A percentile compares a stretch with the other conserved stretches of the same genome.
phyloP scores from a whole-genome alignment of 2,113 vertebrate species.

The Gymnarchus niloticus region DNA sequence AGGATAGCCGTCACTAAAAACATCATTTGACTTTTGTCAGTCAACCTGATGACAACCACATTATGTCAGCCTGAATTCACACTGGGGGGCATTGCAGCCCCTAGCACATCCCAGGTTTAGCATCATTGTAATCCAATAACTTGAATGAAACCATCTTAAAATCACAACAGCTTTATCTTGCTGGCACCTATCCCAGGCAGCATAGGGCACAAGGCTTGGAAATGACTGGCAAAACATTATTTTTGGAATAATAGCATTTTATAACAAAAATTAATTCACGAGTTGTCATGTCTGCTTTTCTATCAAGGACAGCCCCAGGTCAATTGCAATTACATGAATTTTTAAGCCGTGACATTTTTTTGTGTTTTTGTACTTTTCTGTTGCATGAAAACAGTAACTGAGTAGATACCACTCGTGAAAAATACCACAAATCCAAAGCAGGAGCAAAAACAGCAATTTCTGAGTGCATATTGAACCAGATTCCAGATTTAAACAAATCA shows the following conservation, averaged over 20 bases:
- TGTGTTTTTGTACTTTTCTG: background rate
- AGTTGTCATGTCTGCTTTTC: background rate
- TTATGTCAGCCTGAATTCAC: background rate
- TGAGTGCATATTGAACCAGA: background rate
- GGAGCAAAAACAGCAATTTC: background rate
- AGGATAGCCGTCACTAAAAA: background rate
- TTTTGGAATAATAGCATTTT: background rate
- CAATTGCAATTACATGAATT: background rate
- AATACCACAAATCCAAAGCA: background rate
- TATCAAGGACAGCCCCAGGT: background rate
- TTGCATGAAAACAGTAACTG: background rate
- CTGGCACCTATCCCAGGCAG: too few species aligned
- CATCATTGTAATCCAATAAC: background rate
- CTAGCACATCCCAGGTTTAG: background rate
- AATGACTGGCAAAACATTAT: background rate
- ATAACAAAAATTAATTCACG: background rate
- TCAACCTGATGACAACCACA: background rate
- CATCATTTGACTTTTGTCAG: background rate
- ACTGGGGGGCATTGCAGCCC: background rate
- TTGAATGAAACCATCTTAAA: background rate
- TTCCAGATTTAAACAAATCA: background rate
- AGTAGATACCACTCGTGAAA: background rate
- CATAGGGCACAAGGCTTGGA: too few species aligned
- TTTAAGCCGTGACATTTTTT: constrained; percentile 2
- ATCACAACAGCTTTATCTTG: too few species aligned